Base-by-base conservation (phyloP, 1,140 invertebrate genomes). In the Zaprionus davidi region DNA sequence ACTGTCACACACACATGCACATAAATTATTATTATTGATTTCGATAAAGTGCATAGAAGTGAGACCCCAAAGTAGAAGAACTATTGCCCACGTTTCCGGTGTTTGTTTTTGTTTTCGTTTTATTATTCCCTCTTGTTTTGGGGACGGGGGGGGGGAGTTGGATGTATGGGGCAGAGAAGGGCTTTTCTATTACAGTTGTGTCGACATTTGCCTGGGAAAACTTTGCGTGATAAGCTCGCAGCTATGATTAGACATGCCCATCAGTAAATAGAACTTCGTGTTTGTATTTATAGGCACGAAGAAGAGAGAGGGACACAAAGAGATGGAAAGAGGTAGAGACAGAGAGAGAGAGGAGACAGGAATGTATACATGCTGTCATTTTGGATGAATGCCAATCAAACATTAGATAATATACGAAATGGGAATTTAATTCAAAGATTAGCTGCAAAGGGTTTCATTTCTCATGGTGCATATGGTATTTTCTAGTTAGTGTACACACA, bases 11-110 rank as follows among this genome's bases (percentile, higher is more conserved):
- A 64, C 57, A 70, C 56, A 63, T 49, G 76, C 49, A 73, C 70
- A 79, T 86, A 86, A 84, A 81, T 84, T 80, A 85, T 65, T 71
- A 71, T 76, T 76, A 88, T 88, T 84, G 84, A 87, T 88, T 81
- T 82, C 56, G 84, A 84, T 88, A 84, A 79, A 87, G 73, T 81
- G 84, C 84, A 81, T 68, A 63, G 58, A 68, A 72, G 67, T 56
- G 36, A 72, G 44, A 55, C 59, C 79, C 76, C 55, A 82, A 72
- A n/a, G n/a, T 7, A 17, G n/a, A 44, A 34, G 66, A 79, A 79
- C 67, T 79, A 86, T 83, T 88, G 74, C 84, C 78, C 80, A 87
- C 84, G 78, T 88, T 87, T 88, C 83, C 81, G 84, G 81, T 88
- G 65, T 87, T 68, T 83, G 68, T 74, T 71, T 75, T 74, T 76